Conservation (phyloP, 2,113 vertebrate genomes). For the Pygoscelis adeliae region DNA sequence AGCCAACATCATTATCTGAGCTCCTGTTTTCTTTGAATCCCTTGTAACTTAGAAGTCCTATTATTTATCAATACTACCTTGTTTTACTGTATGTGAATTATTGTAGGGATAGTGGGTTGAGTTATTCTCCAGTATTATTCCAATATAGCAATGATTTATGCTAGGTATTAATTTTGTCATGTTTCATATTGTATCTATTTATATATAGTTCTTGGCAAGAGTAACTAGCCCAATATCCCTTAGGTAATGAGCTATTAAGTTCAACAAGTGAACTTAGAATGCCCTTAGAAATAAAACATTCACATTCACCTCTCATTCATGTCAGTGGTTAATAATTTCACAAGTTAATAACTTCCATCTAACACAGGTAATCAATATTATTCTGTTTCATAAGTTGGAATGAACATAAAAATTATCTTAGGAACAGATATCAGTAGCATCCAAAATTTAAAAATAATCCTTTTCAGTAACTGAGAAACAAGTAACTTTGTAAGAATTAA, state of each 20-base stretch:
- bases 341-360: not conserved
- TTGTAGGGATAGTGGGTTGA: not conserved
- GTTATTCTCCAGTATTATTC: not conserved
- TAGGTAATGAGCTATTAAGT: constrained; percentile 31
- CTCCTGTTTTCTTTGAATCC: not conserved
- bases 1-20: constrained; percentile 21
- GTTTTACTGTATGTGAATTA: not conserved
- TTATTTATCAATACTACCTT: not conserved
- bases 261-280: constrained; percentile 8
- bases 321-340: constrained; percentile 7
- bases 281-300: constrained; percentile 6
- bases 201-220: constrained; percentile 3
- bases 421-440: not conserved
- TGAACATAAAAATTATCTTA: not conserved
- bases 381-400: not conserved
- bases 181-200: constrained; percentile 7
- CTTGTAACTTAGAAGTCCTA: not conserved
- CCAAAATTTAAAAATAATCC: not conserved
- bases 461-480: not conserved
- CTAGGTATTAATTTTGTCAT: constrained; percentile 1
- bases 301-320: constrained; percentile 12
- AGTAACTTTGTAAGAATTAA: not conserved
- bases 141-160: not conserved
- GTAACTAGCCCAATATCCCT: not conserved
- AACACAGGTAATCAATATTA: not conserved